A percentile compares a stretch with the other conserved stretches of the same genome.
Conservation (phyloP, 1,140 invertebrate species). For the Dendrolimus punctatus region DNA sequence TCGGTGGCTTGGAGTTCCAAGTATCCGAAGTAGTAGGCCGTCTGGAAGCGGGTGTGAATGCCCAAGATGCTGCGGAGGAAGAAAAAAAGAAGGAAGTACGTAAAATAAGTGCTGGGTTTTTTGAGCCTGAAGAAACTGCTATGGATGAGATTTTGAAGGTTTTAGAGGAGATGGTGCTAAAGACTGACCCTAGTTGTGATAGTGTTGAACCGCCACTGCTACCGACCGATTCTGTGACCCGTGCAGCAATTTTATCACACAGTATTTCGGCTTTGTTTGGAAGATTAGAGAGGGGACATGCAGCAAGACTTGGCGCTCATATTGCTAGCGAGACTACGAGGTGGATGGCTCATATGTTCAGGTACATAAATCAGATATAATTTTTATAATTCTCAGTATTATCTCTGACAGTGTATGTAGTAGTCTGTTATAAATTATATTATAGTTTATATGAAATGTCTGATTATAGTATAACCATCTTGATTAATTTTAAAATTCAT, state of each 20-base stretch:
- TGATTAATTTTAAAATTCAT: too few relatives aligned
- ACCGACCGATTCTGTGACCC: conserved; percentile 71
- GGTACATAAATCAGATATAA: conserved; percentile 55
- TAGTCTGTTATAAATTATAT: too few relatives aligned
- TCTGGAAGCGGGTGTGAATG: conserved; percentile 75
- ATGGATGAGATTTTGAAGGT: conserved; percentile 64
- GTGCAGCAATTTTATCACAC: conserved; percentile 81
- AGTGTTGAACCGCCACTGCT: conserved; percentile 49
- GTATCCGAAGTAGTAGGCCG: conserved; percentile 78
- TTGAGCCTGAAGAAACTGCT: conserved; percentile 58
- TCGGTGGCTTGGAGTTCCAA: conserved; percentile 76
- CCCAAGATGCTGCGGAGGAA: conserved; percentile 45
- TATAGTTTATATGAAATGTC: too few relatives aligned
- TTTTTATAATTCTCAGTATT: conserved; percentile 1
- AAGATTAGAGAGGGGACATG: conserved; percentile 78
- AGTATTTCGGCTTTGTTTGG: conserved; percentile 83
- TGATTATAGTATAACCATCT: too few relatives aligned
- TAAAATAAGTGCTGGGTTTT: conserved; percentile 56
- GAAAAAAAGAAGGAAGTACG: conserved; percentile 46
- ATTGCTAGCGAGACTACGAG: conserved; percentile 83
- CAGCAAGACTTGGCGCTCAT: conserved; percentile 79
- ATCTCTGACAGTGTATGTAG: too few relatives aligned
- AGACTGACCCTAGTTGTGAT: conserved; percentile 58
- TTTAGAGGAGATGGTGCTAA: conserved; percentile 54
- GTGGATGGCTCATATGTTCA: conserved; percentile 87